A percentile compares a stretch with the other conserved stretches of the same genome.
These are phyloP conservation scores for Eospalax fontanierii DNA, from an alignment of 2,797 vertebrate species.

Conservation along the genomic window DNA sequence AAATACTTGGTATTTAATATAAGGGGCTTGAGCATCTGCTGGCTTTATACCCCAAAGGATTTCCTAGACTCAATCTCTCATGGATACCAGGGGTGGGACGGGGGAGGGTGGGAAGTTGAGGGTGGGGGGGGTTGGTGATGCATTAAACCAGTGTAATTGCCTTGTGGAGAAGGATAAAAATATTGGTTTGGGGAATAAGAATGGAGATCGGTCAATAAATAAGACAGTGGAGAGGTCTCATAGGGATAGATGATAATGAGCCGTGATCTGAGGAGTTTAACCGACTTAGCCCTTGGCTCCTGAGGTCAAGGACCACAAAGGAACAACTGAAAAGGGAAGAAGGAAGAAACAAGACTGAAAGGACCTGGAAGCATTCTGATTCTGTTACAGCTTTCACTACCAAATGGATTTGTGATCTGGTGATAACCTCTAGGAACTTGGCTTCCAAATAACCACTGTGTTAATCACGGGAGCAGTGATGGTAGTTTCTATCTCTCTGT, in stretches of 20 bases:
- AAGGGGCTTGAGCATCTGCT: background rate
- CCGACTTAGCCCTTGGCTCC: background rate
- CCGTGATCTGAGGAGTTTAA: background rate
- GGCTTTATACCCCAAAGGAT: background rate
- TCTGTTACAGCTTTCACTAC: background rate
- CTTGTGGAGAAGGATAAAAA: background rate
- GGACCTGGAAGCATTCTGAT: background rate
- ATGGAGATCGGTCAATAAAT: background rate
- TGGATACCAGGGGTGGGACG: background rate
- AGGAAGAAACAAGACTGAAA: background rate
- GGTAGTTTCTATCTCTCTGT: background rate
- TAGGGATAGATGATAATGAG: background rate
- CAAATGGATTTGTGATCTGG: background rate
- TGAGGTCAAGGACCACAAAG: background rate
- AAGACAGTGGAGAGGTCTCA: background rate
- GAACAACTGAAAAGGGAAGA: background rate
- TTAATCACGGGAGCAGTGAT: background rate
- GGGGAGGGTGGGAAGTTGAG: too few species aligned
- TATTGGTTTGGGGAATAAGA: slow-evolving; percentile 13
- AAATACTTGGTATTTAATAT: background rate
- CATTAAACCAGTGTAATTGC: background rate
- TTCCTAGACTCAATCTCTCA: background rate
- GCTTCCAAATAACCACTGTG: slow-evolving; percentile 15
- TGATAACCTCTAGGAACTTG: background rate
- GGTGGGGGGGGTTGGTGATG: background rate